Evolutionary conservation across 2,113 vertebrate species (phyloP).

Genomic region (Cyphomyrus plagiostoma): DNA sequence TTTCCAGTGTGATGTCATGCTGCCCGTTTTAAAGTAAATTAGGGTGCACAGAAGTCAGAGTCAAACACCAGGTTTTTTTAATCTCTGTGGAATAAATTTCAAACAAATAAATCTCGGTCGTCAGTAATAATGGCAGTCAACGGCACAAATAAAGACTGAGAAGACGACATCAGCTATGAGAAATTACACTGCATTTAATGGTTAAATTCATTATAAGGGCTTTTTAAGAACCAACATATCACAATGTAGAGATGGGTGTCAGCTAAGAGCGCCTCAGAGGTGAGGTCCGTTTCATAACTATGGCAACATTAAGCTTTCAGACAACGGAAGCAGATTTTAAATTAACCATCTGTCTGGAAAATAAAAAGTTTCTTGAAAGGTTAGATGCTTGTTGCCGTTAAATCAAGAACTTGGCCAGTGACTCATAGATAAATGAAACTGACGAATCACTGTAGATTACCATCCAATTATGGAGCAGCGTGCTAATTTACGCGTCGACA

Average conservation of each 20-base stretch:
- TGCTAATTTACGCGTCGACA: no score
- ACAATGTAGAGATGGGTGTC: constrained; percentile 33
- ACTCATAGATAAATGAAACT: not conserved
- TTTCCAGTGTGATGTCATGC: constrained; percentile 46
- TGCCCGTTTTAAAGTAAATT: constrained; percentile 41
- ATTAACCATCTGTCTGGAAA: not conserved
- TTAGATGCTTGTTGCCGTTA: not conserved
- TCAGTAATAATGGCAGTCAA: constrained; percentile 58
- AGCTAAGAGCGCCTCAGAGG: constrained; percentile 38
- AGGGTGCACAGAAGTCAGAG: constrained; percentile 47
- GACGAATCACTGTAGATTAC: not conserved
- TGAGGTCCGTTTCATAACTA: constrained; percentile 46
- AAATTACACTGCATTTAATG: constrained; percentile 52
- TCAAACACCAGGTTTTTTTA: constrained; percentile 24
- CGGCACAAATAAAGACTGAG: constrained; percentile 54
- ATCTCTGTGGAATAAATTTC: constrained; percentile 52
- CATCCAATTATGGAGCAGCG: not conserved
- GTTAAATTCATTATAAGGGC: constrained; percentile 53
- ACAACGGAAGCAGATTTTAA: constrained; percentile 32
- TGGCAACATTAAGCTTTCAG: constrained; percentile 50
- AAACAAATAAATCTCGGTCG: constrained; percentile 45
- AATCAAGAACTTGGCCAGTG: not conserved
- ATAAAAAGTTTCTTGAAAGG: not conserved
- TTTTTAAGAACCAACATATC: constrained; percentile 33
- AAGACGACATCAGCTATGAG: constrained; percentile 39